phyloP scores from a whole-genome alignment of 2,113 vertebrate species.

The Saimiri boliviensis region DNA sequence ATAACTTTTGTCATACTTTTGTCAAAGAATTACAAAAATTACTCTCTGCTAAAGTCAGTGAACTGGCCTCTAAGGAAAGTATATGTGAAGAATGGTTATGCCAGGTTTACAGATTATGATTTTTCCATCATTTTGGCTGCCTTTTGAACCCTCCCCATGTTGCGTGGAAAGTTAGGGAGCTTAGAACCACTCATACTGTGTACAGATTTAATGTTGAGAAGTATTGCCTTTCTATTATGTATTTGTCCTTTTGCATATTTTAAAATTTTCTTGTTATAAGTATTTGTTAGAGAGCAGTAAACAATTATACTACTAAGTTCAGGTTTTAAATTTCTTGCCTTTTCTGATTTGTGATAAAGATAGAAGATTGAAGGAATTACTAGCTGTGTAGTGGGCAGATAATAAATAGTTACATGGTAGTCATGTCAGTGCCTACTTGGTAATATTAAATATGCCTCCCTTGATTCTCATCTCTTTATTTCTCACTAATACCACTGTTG shows the following conservation, averaged over 20 bases:
- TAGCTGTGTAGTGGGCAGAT: neutral
- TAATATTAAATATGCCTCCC: neutral
- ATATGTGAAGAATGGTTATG: neutral
- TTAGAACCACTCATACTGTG: neutral
- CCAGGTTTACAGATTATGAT: neutral
- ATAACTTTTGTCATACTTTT: neutral
- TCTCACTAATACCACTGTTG: neutral
- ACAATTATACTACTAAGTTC: neutral
- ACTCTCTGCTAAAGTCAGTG: slow-evolving; percentile 25
- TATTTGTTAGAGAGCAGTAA: neutral
- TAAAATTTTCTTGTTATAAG: neutral
- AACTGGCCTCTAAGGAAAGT: slow-evolving; percentile 1
- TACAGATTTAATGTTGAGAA: neutral
- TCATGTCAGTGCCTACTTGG: neutral
- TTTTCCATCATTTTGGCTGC: slow-evolving; percentile 7
- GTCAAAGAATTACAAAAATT: neutral
- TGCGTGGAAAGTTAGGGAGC: neutral
- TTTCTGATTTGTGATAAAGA: neutral
- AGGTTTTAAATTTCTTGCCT: neutral
- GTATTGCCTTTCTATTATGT: neutral
- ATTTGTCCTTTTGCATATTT: neutral
- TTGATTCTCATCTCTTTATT: neutral
- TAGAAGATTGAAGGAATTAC: neutral
- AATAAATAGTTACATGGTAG: neutral
- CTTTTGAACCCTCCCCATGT: neutral